Evolutionary conservation across 2,888 invertebrate species (phyloP).

Genomic region (Papilio gigon): DNA sequence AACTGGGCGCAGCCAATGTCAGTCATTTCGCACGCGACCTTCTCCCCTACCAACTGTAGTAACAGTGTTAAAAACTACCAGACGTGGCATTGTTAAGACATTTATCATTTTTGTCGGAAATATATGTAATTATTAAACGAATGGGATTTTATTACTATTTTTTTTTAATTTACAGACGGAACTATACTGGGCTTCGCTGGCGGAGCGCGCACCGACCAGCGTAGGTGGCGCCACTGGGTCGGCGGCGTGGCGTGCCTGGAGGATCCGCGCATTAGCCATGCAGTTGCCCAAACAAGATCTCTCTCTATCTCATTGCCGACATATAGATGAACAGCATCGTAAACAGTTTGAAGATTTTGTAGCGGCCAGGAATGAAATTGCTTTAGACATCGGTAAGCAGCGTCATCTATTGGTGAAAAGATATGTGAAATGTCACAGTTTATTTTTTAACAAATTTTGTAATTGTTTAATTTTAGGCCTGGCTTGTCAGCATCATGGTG

Average conservation of each 20-base stretch:
- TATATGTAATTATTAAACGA: background rate
- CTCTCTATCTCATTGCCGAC: constrained; percentile 93
- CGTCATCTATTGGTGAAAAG: constrained; percentile 58
- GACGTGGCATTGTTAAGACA: background rate
- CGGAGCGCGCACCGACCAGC: constrained; percentile 83
- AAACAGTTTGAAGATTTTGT: constrained; percentile 96
- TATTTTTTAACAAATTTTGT: background rate
- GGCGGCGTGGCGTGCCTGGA: constrained; percentile 74
- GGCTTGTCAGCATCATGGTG: constrained; percentile 84
- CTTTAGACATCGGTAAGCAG: constrained; percentile 92
- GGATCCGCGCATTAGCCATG: constrained; percentile 85
- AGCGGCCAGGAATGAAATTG: constrained; percentile 96
- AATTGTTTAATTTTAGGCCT: constrained; percentile 69
- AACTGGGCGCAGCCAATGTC: constrained; percentile 47
- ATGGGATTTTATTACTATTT: background rate
- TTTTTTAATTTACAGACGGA: constrained; percentile 86
- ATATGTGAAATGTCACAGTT: constrained; percentile 1
- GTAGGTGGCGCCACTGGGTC: constrained; percentile 71
- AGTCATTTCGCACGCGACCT: constrained; percentile 41
- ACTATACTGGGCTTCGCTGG: constrained; percentile 94
- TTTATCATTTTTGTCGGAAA: background rate
- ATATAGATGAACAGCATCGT: constrained; percentile 89
- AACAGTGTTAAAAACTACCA: constrained; percentile 1
- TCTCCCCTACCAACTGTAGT: constrained; percentile 11
- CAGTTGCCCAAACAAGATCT: constrained; percentile 98